Conservation (phyloP, 2,113 vertebrate genomes). For the Anarrhichthys ocellatus region DNA sequence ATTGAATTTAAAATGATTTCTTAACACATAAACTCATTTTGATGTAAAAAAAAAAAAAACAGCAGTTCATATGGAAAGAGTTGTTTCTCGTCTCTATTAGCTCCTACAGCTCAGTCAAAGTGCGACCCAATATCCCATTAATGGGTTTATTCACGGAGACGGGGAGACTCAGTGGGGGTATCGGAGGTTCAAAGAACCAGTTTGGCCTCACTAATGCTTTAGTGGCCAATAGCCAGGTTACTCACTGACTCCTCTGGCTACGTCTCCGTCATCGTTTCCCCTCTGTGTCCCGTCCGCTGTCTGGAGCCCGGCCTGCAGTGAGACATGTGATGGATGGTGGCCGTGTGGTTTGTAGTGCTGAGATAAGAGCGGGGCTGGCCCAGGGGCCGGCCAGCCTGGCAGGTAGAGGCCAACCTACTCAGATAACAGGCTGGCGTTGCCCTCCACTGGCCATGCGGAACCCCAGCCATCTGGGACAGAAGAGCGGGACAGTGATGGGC, state of each 20-base stretch:
- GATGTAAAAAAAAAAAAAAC: neutral
- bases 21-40: neutral
- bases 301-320: neutral
- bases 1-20: neutral
- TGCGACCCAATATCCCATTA: constrained; percentile 3
- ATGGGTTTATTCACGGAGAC: constrained; percentile 28
- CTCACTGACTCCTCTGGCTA: neutral
- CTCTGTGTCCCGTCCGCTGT: neutral
- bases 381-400: constrained; percentile 14
- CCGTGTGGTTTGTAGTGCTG: neutral
- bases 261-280: neutral
- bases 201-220: constrained; percentile 27
- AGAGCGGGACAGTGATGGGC: constrained; percentile 50
- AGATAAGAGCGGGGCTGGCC: constrained; percentile 23
- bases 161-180: neutral
- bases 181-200: constrained; percentile 21
- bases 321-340: constrained; percentile 9
- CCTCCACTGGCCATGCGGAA: constrained; percentile 80
- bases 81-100: neutral
- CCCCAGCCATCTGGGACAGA: constrained; percentile 79
- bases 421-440: constrained; percentile 58
- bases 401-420: constrained; percentile 63
- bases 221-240: neutral
- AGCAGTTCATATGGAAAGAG: neutral
- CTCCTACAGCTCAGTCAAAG: constrained; percentile 18